Percentiles rank a stretch among this genome's conserved stretches.
Conservation (phyloP, 92 coral and sea anemone species). For the Phenganax subtilis region DNA sequence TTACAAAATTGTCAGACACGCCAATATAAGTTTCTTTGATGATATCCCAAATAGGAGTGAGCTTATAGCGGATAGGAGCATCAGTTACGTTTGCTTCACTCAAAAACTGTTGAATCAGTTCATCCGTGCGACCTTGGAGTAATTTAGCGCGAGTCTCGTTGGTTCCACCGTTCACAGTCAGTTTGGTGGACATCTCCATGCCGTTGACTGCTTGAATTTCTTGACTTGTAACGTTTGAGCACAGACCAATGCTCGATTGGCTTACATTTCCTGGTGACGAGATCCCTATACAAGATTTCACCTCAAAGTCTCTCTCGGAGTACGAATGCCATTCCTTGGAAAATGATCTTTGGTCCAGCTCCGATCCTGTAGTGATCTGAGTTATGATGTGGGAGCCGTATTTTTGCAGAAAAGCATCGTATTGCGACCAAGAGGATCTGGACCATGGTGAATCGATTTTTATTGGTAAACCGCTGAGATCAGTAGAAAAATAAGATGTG, state of each 20-base stretch:
- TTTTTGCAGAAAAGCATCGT: slow-evolving; percentile 20
- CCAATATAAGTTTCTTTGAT: background rate
- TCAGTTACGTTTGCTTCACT: slow-evolving; percentile 11
- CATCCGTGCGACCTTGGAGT: slow-evolving; percentile 19
- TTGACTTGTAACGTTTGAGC: background rate
- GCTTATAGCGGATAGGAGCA: slow-evolving; percentile 6
- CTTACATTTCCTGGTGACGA: background rate
- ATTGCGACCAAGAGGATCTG: slow-evolving; percentile 13
- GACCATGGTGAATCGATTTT: slow-evolving; percentile 9
- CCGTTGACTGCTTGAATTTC: background rate
- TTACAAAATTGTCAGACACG: slow-evolving; percentile 6
- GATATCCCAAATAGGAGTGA: slow-evolving; percentile 4
- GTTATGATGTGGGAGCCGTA: slow-evolving; percentile 45
- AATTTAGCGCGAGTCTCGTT: slow-evolving; percentile 30
- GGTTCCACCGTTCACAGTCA: slow-evolving; percentile 32
- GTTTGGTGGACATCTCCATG: slow-evolving; percentile 13
- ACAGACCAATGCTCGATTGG: background rate
- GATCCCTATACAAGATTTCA: slow-evolving; percentile 14
- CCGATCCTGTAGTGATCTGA: slow-evolving; percentile 31
- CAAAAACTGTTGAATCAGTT: slow-evolving; percentile 18
- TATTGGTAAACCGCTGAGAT: slow-evolving; percentile 20
- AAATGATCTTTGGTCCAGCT: slow-evolving; percentile 35
- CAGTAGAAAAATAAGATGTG: slow-evolving; percentile 2
- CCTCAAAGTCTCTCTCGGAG: slow-evolving; percentile 39
- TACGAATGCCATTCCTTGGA: slow-evolving; percentile 2